These are phyloP conservation scores for Nemurella pictetii DNA, from an alignment of 2,888 invertebrate genomes.

Conservation along the genomic window DNA sequence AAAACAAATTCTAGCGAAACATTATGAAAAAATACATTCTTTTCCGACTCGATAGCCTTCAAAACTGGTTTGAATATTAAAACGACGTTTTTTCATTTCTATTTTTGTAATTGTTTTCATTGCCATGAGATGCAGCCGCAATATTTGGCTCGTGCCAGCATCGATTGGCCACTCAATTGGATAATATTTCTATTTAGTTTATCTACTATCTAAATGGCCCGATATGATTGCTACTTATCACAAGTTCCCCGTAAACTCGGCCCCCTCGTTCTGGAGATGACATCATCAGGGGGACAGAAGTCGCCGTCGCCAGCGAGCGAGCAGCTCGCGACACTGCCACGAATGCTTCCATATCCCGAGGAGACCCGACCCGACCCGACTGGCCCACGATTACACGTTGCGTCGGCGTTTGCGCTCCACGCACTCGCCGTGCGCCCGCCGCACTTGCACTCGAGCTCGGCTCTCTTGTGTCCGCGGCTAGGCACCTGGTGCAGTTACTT, in stretches of 20 bases:
- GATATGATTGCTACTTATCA: slow-evolving; percentile 2
- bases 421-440: slow-evolving; percentile 33
- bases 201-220: no score
- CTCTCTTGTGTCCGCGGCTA: slow-evolving; percentile 34
- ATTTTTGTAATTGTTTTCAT: slow-evolving; percentile 3
- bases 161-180: slow-evolving; percentile 9
- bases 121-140: slow-evolving; percentile 5
- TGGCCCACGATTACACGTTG: no score
- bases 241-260: slow-evolving; percentile 40
- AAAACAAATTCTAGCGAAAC: slow-evolving; percentile 21
- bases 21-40: background rate
- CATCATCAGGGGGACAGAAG: slow-evolving; percentile 45
- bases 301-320: slow-evolving; percentile 40
- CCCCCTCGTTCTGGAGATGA: slow-evolving; percentile 49
- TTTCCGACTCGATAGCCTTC: background rate
- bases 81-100: background rate
- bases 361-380: background rate
- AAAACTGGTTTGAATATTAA: slow-evolving; percentile 5
- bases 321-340: slow-evolving; percentile 17
- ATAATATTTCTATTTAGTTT: background rate
- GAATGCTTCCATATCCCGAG: background rate
- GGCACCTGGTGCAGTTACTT: slow-evolving; percentile 41
- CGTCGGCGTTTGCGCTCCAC: slow-evolving; percentile 36
- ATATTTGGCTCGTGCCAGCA: slow-evolving; percentile 20
- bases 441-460: slow-evolving; percentile 32